Evolutionary conservation across 1,140 invertebrate species (phyloP).

Genomic region (Aethina tumida): DNA sequence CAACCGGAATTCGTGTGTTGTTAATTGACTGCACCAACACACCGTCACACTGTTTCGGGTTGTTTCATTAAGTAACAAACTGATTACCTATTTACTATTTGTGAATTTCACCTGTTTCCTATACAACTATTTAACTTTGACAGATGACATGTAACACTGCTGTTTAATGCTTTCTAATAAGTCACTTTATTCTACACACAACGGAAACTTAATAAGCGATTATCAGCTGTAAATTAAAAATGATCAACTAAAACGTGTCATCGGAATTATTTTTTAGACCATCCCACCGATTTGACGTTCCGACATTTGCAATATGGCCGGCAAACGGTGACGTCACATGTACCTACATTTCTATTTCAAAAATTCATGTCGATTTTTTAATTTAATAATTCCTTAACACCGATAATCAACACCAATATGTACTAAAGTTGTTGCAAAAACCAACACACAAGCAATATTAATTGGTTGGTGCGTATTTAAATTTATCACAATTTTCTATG

Average conservation of each 20-base stretch:
- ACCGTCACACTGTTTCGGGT: not conserved
- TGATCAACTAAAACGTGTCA: constrained; percentile 1
- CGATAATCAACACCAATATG: not conserved
- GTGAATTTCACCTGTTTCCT: not conserved
- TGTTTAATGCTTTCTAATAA: constrained; percentile 5
- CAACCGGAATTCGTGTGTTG: not conserved
- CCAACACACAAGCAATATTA: not conserved
- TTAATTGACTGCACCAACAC: not conserved
- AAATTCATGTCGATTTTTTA: not conserved
- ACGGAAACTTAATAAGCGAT: not conserved
- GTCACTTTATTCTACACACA: constrained; percentile 1
- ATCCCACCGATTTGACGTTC: constrained; percentile 20
- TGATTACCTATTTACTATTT: no score
- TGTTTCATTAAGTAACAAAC: no score
- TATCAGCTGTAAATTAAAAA: not conserved
- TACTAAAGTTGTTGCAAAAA: not conserved
- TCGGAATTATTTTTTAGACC: constrained; percentile 16
- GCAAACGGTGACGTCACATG: constrained; percentile 16
- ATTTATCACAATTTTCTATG: constrained; percentile 4
- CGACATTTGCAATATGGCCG: constrained; percentile 20
- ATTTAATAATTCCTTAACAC: not conserved
- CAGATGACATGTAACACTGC: constrained; percentile 9
- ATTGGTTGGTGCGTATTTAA: not conserved
- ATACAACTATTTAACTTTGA: constrained; percentile 8
- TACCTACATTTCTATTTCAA: no score